Evolutionary conservation across 2,113 vertebrate genomes (phyloP), one percentile per base, ranked within the genome.

Genomic region (Rallus limicola): DNA sequence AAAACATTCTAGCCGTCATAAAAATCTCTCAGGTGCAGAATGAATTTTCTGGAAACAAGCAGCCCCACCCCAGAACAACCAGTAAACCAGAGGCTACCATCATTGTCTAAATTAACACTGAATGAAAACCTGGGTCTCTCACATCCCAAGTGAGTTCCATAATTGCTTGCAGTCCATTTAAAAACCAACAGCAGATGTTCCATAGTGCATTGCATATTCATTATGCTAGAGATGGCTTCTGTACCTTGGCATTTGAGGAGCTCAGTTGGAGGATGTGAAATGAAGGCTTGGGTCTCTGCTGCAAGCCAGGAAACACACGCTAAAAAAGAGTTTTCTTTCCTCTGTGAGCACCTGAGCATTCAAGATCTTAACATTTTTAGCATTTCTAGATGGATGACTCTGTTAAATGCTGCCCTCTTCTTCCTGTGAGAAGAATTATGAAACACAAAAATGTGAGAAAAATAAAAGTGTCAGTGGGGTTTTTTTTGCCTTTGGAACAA

Each of bases 121-220:
- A 82, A 76, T 65, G 34, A 64, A 95, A 93, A 89, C 38, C 65
- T 53, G 69, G 18, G 26, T 64, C 59, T 70, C 17, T 31, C 16
- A 48, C 34, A 40, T 82, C 91, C 84, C 84, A 65, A 21, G 33
- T 91, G 83, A 85, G 21, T 89, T 92, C 69, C 1, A 0, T 79
- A 82, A 82, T 89, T 92, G 40, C 74, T 89, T 13, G 16, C 31
- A 92, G 71, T 62, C 63, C 53, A 20, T 90, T 89, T 92, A 69
- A 87, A 95, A 86, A 72, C 21, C 59, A 85, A 31, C 56, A 90
- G 59, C 86, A 88, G 79, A 60, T 94, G 82, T 58, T 92, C 55
- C 25, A 36, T 10, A 14, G 38, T 62, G 63, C 29, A 29, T 62
- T 95, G 40, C n/a, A 65, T 74, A 40, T 88, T 92, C 71, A 46